These are phyloP conservation scores for Hirtodrosophila histrioides DNA, from an alignment of 2,888 invertebrate species.

Conservation along the genomic window DNA sequence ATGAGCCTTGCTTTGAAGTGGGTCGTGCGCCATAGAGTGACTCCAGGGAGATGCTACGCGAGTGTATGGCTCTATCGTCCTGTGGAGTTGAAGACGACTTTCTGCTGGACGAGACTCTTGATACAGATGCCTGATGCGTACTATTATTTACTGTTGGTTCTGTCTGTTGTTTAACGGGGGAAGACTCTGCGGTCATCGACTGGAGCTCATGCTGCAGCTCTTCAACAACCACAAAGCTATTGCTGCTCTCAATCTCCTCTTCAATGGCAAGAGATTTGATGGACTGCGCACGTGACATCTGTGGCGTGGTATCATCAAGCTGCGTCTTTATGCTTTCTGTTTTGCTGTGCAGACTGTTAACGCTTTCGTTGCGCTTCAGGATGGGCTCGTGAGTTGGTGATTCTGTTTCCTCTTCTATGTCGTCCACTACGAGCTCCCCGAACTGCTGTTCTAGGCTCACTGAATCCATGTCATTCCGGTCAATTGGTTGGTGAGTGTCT, in stretches of 20 bases:
- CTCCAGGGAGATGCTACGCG: slow-evolving; percentile 72
- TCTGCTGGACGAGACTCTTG: slow-evolving; percentile 11
- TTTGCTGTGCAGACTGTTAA: slow-evolving; percentile 74
- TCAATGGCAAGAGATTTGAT: slow-evolving; percentile 85
- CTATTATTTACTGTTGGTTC: slow-evolving; percentile 14
- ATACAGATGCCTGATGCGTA: not conserved
- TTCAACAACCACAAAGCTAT: slow-evolving; percentile 70
- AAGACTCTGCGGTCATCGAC: slow-evolving; percentile 10
- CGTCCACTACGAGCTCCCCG: slow-evolving; percentile 57
- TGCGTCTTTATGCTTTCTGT: slow-evolving; percentile 78
- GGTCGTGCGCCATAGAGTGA: slow-evolving; percentile 74
- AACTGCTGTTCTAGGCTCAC: slow-evolving; percentile 44
- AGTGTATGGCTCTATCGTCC: slow-evolving; percentile 34
- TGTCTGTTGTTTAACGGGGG: slow-evolving; percentile 2
- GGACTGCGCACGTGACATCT: slow-evolving; percentile 81
- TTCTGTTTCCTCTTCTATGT: slow-evolving; percentile 56
- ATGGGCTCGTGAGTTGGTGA: slow-evolving; percentile 16
- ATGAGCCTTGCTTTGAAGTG: slow-evolving; percentile 56
- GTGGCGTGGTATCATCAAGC: slow-evolving; percentile 70
- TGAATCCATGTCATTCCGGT: slow-evolving; percentile 34
- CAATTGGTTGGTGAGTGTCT: slow-evolving; percentile 1
- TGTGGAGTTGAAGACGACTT: slow-evolving; percentile 11
- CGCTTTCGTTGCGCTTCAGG: slow-evolving; percentile 68
- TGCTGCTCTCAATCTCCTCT: slow-evolving; percentile 81
- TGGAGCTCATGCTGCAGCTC: slow-evolving; percentile 52